These are phyloP conservation scores for Scarus forsteni DNA, from an alignment of 2,797 vertebrate species.

Conservation along the genomic window DNA sequence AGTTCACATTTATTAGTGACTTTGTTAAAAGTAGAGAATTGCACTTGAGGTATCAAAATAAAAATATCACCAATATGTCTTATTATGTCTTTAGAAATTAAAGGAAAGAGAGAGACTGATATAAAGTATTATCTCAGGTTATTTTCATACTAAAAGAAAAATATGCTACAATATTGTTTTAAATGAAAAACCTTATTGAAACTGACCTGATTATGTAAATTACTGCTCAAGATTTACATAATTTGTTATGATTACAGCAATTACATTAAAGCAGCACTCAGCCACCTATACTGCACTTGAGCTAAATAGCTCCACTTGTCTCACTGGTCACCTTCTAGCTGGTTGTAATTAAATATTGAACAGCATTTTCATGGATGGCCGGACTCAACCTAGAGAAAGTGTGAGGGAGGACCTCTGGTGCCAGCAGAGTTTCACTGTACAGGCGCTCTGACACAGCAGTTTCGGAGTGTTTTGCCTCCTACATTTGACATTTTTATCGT, in stretches of 20 bases:
- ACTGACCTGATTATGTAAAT: neutral
- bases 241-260: constrained; percentile 40
- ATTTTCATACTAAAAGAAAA: neutral
- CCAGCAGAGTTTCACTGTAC: constrained; percentile 19
- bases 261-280: constrained; percentile 23
- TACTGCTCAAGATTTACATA: neutral
- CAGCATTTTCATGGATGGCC: constrained; percentile 63
- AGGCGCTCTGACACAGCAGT: constrained; percentile 26
- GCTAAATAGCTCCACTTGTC: constrained; percentile 46
- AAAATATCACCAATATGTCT: too few relatives aligned
- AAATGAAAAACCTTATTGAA: neutral
- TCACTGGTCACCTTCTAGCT: constrained; percentile 54
- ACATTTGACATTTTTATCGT: constrained; percentile 26
- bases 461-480: constrained; percentile 18
- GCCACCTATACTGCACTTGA: constrained; percentile 26
- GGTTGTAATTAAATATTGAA: constrained; percentile 70
- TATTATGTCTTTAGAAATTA: too few relatives aligned
- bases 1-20: too few relatives aligned
- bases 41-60: too few relatives aligned
- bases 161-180: constrained; percentile 13
- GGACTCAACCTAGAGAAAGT: constrained; percentile 28
- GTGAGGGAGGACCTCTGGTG: constrained; percentile 23
- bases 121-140: neutral
- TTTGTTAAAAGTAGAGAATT: too few relatives aligned
- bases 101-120: too few relatives aligned